phyloP scores from a whole-genome alignment of 2,113 vertebrate genomes.

The Monopterus albus region DNA sequence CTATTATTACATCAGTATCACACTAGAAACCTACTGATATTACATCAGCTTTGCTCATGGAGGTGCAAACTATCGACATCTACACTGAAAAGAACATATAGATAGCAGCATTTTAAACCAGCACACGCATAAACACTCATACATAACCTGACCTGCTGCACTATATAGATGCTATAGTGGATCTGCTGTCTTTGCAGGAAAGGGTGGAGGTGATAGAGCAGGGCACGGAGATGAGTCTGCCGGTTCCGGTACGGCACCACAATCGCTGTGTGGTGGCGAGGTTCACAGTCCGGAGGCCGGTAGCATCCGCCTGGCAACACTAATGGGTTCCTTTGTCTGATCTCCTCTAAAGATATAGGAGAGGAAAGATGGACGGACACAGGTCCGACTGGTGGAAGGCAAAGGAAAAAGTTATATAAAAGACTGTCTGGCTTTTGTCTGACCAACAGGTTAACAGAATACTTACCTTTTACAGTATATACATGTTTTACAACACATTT shows the following conservation, averaged over 20 bases:
- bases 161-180: slow-evolving; percentile 94
- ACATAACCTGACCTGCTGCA: slow-evolving; percentile 89
- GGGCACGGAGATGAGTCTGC: slow-evolving; percentile 89
- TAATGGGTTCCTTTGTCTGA: slow-evolving; percentile 87
- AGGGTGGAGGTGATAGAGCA: slow-evolving; percentile 97
- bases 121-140: not conserved
- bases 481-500: not conserved
- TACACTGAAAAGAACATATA: not conserved
- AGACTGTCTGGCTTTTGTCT: not conserved
- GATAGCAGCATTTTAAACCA: not conserved
- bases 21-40: not conserved
- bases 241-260: slow-evolving; percentile 95
- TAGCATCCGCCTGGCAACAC: slow-evolving; percentile 88
- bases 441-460: not conserved
- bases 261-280: slow-evolving; percentile 89
- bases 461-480: too few relatives aligned
- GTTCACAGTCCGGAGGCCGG: slow-evolving; percentile 86
- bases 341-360: slow-evolving; percentile 86
- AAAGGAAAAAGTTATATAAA: not conserved
- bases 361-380: slow-evolving; percentile 88
- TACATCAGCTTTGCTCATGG: not conserved
- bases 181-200: slow-evolving; percentile 96
- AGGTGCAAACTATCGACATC: not conserved
- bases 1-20: not conserved
- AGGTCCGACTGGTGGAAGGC: slow-evolving; percentile 86